Percentiles rank a stretch among this genome's conserved stretches.
These are phyloP conservation scores for Netelia virgata DNA, from an alignment of 2,888 invertebrate genomes.

Conservation along the genomic window DNA sequence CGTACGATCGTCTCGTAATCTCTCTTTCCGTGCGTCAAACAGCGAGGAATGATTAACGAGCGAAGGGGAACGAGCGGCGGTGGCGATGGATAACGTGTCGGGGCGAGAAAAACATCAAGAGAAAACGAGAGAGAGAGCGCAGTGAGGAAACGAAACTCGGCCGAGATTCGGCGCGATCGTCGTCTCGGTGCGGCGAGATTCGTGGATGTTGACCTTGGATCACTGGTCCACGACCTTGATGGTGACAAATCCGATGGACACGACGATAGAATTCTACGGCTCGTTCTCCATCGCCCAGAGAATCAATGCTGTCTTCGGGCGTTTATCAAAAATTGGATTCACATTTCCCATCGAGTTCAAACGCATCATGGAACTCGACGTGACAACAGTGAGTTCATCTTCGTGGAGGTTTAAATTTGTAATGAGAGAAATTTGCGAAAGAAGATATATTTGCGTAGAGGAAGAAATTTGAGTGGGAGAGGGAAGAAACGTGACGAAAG, in stretches of 20 bases:
- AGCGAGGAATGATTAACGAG: slow-evolving; percentile 62
- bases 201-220: slow-evolving; percentile 40
- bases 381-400: slow-evolving; percentile 65
- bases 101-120: slow-evolving; percentile 18
- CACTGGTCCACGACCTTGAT: slow-evolving; percentile 9
- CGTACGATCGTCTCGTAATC: neutral
- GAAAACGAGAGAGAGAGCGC: neutral
- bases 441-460: neutral
- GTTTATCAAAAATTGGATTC: slow-evolving; percentile 55
- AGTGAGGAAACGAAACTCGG: slow-evolving; percentile 43
- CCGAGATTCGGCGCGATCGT: slow-evolving; percentile 7
- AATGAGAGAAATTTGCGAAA: neutral
- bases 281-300: slow-evolving; percentile 63
- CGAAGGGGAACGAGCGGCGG: neutral
- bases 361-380: slow-evolving; percentile 53
- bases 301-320: slow-evolving; percentile 58
- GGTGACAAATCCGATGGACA: neutral
- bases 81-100: slow-evolving; percentile 48
- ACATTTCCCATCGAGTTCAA: slow-evolving; percentile 62
- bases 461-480: neutral
- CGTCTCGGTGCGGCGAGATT: neutral
- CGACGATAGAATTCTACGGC: neutral
- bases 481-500: neutral
- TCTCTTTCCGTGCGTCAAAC: neutral
- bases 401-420: neutral